These are phyloP conservation scores for Hydrophis major DNA, from an alignment of 2,797 vertebrate species.

Conservation along the genomic window DNA sequence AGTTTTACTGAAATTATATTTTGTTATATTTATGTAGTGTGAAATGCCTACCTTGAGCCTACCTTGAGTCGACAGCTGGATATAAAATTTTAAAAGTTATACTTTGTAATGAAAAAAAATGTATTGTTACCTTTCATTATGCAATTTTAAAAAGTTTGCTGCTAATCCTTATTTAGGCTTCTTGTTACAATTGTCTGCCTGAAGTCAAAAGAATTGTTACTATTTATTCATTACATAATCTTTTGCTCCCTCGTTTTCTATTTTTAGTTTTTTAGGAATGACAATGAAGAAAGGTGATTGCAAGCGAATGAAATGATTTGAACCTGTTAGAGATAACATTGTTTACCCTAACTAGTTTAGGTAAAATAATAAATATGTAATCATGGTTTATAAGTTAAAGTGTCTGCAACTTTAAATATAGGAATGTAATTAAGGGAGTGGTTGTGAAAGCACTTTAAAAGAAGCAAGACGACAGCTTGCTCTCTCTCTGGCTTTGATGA, in stretches of 20 bases:
- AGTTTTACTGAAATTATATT: not conserved
- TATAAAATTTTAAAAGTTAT: not conserved
- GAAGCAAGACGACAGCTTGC: no score
- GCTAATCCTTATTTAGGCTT: conserved; percentile 18
- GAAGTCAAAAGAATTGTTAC: not conserved
- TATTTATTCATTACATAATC: not conserved
- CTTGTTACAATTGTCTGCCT: not conserved
- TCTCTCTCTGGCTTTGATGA: no score
- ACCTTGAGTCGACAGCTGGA: not conserved
- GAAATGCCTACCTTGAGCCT: not conserved
- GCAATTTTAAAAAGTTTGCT: not conserved
- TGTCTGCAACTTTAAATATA: no score
- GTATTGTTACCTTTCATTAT: not conserved
- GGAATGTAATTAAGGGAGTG: no score
- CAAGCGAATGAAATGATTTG: not conserved
- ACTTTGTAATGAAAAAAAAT: not conserved
- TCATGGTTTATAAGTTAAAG: no score
- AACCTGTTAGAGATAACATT: not conserved
- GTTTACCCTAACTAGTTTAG: no score
- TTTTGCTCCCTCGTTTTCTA: not conserved
- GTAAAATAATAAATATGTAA: no score
- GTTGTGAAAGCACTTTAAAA: no score
- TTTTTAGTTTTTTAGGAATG: conserved; percentile 15
- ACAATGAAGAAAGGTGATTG: not conserved
- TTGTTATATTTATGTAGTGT: not conserved